Evolutionary conservation across 1,140 invertebrate genomes (phyloP).

Genomic region (Drosophila kikkawai): DNA sequence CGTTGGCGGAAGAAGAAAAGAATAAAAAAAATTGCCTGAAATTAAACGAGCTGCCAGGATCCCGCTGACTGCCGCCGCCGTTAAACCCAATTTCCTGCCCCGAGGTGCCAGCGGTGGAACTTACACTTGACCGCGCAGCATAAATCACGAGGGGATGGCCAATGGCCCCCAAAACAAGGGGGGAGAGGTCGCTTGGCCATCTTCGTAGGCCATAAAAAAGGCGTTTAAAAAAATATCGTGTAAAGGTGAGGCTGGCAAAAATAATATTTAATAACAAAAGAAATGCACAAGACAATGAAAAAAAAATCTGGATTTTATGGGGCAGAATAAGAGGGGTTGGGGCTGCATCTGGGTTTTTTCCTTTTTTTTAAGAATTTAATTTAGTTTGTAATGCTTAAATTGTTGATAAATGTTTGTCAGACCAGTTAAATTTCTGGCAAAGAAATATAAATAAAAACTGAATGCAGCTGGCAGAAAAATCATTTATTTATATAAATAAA

Average conservation of each 20-base stretch:
- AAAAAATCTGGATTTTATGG: slow-evolving; percentile 38
- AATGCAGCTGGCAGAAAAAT: not conserved
- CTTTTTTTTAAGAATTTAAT: slow-evolving; percentile 30
- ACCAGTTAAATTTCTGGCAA: not conserved
- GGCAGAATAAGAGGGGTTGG: not conserved
- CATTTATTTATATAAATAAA: too few relatives aligned
- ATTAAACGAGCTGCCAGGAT: slow-evolving; percentile 74
- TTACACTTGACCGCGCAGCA: slow-evolving; percentile 80
- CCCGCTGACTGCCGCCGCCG: slow-evolving; percentile 53
- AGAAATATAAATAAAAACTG: not conserved
- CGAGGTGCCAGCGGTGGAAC: slow-evolving; percentile 60
- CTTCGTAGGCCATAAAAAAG: slow-evolving; percentile 65
- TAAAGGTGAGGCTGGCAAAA: slow-evolving; percentile 65
- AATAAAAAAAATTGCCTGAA: slow-evolving; percentile 56
- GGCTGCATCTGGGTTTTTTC: not conserved
- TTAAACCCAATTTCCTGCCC: slow-evolving; percentile 78
- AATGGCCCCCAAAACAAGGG: slow-evolving; percentile 6
- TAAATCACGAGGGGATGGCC: slow-evolving; percentile 60
- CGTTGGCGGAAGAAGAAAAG: slow-evolving; percentile 36
- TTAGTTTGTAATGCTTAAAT: slow-evolving; percentile 18
- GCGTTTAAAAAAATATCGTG: slow-evolving; percentile 45
- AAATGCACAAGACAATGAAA: slow-evolving; percentile 72
- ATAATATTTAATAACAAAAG: slow-evolving; percentile 76
- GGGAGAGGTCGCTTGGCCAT: slow-evolving; percentile 3
- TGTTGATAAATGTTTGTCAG: not conserved